Base-by-base conservation (phyloP, 1,140 invertebrate genomes). In the Drosophila eugracilis region DNA sequence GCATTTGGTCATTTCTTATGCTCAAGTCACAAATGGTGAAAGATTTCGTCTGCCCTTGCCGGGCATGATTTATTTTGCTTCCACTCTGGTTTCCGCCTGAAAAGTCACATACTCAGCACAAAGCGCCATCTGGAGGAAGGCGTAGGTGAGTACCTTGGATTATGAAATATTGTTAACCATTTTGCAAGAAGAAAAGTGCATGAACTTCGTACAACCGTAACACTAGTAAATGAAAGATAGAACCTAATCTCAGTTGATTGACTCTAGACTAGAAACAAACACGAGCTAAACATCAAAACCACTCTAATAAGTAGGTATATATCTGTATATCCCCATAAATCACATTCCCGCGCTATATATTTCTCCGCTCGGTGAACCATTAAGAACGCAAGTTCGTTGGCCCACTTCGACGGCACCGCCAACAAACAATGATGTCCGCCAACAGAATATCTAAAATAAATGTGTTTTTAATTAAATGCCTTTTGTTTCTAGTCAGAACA, bases 401-500 rank as follows among this genome's bases (percentile, higher is more conserved):
- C 74, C 74, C 70, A 83, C 45, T 83, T 83, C 24, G 42, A 32
- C 32, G 17, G 41, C 41, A 32, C 21, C 41, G 49, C 60, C 72
- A 59, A 45, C 34, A 62, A 67, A 65, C 71, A 59, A 59, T 73
- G 30, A 47, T 49, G 62, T 66, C 62, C 62, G 62, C 58, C 58
- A 60, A 39, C 42, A 63, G 41, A 58, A 57, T 66, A 59, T 60
- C 53, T 60, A 73, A 83, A 70, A 74, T 78, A 83, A 83, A 83
- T 83, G 78, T 75, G 74, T 78, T 83, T 83, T 83, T 83, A 83
- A 83, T 83, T 78, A 83, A 83, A 83, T 83, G 54, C 53, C 70
- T 78, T 70, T 77, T 81, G 75, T 37, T 81, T 83, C 32, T 54
- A 67, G 47, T 39, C 50, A 45, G 42, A 47, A 37, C 37, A 44